A percentile compares a stretch with the other conserved stretches of the same genome.
Conservation (phyloP, 2,113 vertebrate genomes). For the Empidonax alnorum region DNA sequence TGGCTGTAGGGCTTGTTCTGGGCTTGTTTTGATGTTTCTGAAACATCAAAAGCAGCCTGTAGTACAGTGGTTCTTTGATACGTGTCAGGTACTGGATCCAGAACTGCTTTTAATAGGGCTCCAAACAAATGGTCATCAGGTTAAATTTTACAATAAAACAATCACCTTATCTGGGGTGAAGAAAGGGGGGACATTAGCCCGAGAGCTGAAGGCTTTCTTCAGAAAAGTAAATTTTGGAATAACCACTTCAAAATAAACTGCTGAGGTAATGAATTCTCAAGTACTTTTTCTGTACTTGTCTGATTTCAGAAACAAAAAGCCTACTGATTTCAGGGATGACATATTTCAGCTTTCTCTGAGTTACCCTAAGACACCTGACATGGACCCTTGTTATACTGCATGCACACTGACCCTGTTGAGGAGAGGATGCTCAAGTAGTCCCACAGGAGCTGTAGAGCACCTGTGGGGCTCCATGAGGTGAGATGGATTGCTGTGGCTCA, state of each 20-base stretch:
- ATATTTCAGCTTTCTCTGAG: not conserved
- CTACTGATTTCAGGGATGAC: not conserved
- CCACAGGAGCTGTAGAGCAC: not conserved
- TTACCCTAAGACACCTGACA: not conserved
- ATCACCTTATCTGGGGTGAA: not conserved
- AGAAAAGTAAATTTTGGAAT: not conserved
- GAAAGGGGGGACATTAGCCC: not conserved
- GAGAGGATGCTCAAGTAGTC: not conserved
- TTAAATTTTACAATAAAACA: not conserved
- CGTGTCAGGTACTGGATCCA: not conserved
- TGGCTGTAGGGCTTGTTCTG: not conserved
- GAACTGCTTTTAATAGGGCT: not conserved
- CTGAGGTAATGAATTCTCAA: not conserved
- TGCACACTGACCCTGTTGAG: not conserved
- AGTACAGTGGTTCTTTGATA: not conserved
- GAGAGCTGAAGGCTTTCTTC: not conserved
- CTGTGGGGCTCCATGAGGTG: accelerated
- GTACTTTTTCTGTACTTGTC: not conserved
- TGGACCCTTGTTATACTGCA: not conserved
- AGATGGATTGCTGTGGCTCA: not conserved
- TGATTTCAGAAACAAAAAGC: not conserved
- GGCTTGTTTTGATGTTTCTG: not conserved
- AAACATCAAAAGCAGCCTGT: not conserved
- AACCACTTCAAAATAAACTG: not conserved
- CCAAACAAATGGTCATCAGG: not conserved